Base-by-base conservation (phyloP, 2,113 vertebrate genomes). In the Cariama cristata region DNA sequence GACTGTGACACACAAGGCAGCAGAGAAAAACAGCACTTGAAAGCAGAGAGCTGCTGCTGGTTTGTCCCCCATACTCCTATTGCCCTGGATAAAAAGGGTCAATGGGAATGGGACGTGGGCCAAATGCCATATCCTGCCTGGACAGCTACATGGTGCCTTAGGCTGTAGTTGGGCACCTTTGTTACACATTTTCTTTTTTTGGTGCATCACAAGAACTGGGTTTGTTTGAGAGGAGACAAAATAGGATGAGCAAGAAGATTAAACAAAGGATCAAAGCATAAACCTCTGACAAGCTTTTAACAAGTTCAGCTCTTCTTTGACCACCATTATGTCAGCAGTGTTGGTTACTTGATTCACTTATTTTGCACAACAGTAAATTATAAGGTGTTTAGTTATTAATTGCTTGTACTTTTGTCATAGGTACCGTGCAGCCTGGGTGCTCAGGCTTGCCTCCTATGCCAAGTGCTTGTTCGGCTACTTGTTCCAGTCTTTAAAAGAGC, bases 321-420 rank as follows among this genome's bases (percentile, higher is more conserved):
- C 16, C 26, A 14, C 28, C 0, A 0, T 52, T 56, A 19, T 12
- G 30, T 49, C 24, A 64, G 24, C 8, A 24, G 21, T 1, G 0
- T n/a, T 44, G 38, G 17, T 71, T 74, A 38, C 40, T 66, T 1
- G 0, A 13, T 63, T 81, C 4, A 1, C 3, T 71, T 67, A 4
- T 62, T 84, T 86, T 79, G 23, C 26, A 50, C 13, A 79, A 8
- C 9, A 62, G 27, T 32, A 67, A 62, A 55, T 76, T 40, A 5
- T 24, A 26, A 53, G 14, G 23, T 60, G 14, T 45, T 73, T n/a
- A 44, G 33, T 23, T 52, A 38, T 40, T 89, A 72, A 24, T 76
- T 58, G 24, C 23, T 42, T 55, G 21, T 15, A 14, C 38, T 11
- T 87, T 84, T 64, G 24, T 14, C 15, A 17, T 53, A 33, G 58